Base-by-base conservation (phyloP, 2,888 invertebrate species). In the Argyresthia goedartella region DNA sequence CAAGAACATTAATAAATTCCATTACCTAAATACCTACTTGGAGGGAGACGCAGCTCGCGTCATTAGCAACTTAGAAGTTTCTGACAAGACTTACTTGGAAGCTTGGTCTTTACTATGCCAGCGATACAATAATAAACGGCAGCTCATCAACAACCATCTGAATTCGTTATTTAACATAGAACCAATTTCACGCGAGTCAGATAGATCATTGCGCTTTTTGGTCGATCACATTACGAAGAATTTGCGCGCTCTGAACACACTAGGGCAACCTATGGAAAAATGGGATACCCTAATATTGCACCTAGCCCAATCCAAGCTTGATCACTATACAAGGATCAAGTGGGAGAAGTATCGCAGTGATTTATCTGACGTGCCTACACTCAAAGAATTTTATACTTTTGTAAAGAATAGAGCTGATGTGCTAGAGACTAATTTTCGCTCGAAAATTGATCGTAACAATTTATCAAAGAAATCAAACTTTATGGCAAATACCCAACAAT, bases 21-120 rank as follows among this genome's bases (percentile, higher is more conserved):
- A 61, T 39, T 64, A 64, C 35, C 25, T 61, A 1, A 55, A 47
- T 25, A 62, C 62, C 0, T 62, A 64, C 16, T 43, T 62, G 3
- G 56, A 56, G 14, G 59, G 60, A 4, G 61, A 60, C 14, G 60
- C 62, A 0, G 53, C 58, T 6, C 50, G 55, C 0, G 55, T 62
- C 0, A 53, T 62, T 7, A n/a, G 42, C 15, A 62, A 64, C 25
- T 48, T 61, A 14, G 59, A 61, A 47, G 56, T 59, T 2, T 42
- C 55, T 1, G 45, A 43, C 1, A 41, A 16, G 0, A 65, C 61
- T 36, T 62, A 65, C 53, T 1, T 10, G 7, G 53, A 57, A 15
- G 63, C 62, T 1, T 63, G 62, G 63, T 16, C 52, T 1, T 51
- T 63, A 1, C 45, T 65, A 1, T 62, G 60, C 25, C 53, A 60